Percentiles rank a stretch among this genome's conserved stretches.
phyloP scores from a whole-genome alignment of 2,113 vertebrate genomes.

The Cyprinodon brontotheroides region DNA sequence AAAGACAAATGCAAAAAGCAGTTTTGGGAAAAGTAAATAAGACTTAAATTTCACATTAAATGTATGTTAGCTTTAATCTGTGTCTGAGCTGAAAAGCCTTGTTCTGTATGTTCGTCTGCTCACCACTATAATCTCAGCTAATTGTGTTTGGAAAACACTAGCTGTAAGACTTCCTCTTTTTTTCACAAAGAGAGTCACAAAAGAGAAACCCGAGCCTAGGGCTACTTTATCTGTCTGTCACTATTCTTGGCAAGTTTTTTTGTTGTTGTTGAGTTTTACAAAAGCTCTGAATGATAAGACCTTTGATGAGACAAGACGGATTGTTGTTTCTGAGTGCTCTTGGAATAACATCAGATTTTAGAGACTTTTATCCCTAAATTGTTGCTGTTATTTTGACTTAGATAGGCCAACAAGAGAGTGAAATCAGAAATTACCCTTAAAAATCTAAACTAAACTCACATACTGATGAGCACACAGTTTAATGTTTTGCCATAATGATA shows the following conservation, averaged over 20 bases:
- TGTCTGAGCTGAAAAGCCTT: conserved; percentile 32
- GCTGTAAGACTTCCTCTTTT: conserved; percentile 65
- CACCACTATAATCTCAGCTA: conserved; percentile 71
- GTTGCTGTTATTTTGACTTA: not conserved
- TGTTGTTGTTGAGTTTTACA: conserved; percentile 22
- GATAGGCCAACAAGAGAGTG: not conserved
- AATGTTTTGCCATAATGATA: not conserved
- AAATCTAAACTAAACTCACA: not conserved
- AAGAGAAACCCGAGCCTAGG: conserved; percentile 65
- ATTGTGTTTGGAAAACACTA: conserved; percentile 80
- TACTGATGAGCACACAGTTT: not conserved
- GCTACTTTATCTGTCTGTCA: conserved; percentile 45
- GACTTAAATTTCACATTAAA: not conserved
- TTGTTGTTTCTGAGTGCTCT: not conserved
- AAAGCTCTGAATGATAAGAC: conserved; percentile 40
- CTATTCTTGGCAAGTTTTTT: conserved; percentile 22
- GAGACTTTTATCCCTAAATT: not conserved
- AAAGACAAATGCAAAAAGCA: not conserved
- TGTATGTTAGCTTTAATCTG: conserved; percentile 41
- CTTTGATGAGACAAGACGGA: conserved; percentile 52
- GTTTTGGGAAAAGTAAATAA: not conserved
- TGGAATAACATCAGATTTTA: not conserved
- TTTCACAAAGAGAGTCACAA: conserved; percentile 60
- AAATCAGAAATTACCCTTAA: not conserved
- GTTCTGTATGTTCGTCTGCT: conserved; percentile 48